phyloP scores from a whole-genome alignment of 1,140 invertebrate species.

The Diabrotica virgifera region DNA sequence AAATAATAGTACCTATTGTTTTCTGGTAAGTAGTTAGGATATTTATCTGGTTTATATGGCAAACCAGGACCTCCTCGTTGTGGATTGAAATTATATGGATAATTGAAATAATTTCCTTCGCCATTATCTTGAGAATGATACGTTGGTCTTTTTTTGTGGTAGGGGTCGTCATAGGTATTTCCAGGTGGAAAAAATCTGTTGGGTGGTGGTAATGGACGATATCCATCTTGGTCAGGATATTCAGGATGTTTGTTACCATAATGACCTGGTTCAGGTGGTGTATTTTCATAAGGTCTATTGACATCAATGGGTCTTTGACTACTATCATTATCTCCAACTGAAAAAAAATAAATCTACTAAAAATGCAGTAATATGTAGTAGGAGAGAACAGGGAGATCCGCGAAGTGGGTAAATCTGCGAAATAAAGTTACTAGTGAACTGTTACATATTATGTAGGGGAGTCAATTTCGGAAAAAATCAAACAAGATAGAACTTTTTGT shows the following conservation, averaged over 20 bases:
- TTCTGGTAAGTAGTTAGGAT: too few relatives aligned
- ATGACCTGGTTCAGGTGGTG: slow-evolving; percentile 27
- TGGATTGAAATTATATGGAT: slow-evolving; percentile 17
- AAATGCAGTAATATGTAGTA: too few relatives aligned
- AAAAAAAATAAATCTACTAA: slow-evolving; percentile 9
- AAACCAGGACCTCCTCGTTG: too few relatives aligned
- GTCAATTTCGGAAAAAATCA: too few relatives aligned
- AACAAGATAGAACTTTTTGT: too few relatives aligned
- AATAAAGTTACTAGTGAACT: too few relatives aligned
- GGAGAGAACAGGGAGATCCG: too few relatives aligned
- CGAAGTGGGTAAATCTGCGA: too few relatives aligned
- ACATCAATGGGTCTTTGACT: slow-evolving; percentile 34
- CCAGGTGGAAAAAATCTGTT: slow-evolving; percentile 39
- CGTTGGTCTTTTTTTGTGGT: slow-evolving; percentile 41
- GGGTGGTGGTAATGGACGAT: slow-evolving; percentile 52
- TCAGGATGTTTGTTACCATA: slow-evolving; percentile 22
- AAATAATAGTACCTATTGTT: slow-evolving; percentile 24
- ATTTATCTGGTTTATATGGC: too few relatives aligned
- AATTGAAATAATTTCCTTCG: slow-evolving; percentile 34
- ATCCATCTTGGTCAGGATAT: slow-evolving; percentile 42
- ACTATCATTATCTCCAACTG: slow-evolving; percentile 38
- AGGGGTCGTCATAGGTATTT: slow-evolving; percentile 47
- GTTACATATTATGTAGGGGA: too few relatives aligned
- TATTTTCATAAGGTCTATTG: slow-evolving; percentile 30
- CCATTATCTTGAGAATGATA: slow-evolving; percentile 47